Percentiles rank a stretch among this genome's conserved stretches.
phyloP scores from a whole-genome alignment of 2,113 vertebrate species.

The Hyperopisus bebe region DNA sequence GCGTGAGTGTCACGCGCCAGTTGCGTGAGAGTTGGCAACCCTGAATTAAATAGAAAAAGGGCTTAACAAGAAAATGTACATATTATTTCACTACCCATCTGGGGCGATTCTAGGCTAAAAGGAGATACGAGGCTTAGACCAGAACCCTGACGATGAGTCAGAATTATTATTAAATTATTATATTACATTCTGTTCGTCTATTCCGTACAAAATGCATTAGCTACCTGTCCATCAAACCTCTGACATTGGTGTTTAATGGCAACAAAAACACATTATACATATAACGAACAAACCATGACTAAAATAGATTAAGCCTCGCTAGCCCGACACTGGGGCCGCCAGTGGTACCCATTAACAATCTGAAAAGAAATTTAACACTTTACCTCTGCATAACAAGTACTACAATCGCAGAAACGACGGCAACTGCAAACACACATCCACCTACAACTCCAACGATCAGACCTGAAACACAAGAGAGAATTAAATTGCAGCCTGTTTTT shows the following conservation, averaged over 20 bases:
- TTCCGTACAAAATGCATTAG: not conserved
- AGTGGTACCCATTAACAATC: not conserved
- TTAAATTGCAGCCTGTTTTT: not conserved
- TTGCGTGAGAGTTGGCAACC: too few relatives aligned
- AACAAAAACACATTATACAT: not conserved
- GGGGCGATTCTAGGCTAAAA: not conserved
- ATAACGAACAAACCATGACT: not conserved
- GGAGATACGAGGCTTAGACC: not conserved
- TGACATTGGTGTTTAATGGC: not conserved
- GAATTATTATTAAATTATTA: not conserved
- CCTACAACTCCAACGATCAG: constrained; percentile 42
- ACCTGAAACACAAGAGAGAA: constrained; percentile 31
- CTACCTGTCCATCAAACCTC: not conserved
- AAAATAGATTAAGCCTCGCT: not conserved
- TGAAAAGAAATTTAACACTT: not conserved
- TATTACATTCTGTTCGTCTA: not conserved
- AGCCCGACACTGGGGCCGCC: not conserved
- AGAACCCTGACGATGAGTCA: not conserved
- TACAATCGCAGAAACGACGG: constrained; percentile 26
- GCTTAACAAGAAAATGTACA: not conserved
- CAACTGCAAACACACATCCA: constrained; percentile 38
- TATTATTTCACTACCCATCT: not conserved
- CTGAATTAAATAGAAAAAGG: not conserved
- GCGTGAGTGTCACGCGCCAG: too few relatives aligned
- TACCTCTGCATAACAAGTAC: constrained; percentile 37